Evolutionary conservation across 53 echinoderm and acorn worm genomes (phyloP).

Genomic region (Luidia sarsii): DNA sequence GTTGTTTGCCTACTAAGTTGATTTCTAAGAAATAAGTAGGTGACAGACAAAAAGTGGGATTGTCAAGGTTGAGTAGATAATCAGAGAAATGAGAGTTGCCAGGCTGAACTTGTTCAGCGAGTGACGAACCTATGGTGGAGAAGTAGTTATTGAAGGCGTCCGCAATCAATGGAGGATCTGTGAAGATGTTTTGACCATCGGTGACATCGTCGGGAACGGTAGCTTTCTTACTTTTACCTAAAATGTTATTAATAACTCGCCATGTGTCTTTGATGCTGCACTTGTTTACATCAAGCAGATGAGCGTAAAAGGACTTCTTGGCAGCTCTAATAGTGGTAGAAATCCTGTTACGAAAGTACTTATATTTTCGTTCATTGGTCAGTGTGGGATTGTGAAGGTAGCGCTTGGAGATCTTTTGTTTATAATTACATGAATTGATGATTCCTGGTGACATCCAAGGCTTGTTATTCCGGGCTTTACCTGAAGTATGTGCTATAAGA

Average conservation of each 20-base stretch:
- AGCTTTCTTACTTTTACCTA: neutral
- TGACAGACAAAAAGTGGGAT: neutral
- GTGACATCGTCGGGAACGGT: neutral
- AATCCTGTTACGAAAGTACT: neutral
- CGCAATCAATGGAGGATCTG: neutral
- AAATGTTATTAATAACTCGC: slow-evolving; percentile 3
- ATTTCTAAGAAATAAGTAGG: neutral
- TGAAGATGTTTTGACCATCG: neutral
- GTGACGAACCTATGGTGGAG: neutral
- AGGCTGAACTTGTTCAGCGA: neutral
- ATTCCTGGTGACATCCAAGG: neutral
- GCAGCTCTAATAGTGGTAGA: neutral
- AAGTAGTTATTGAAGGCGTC: slow-evolving; percentile 6
- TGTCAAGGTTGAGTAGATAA: neutral
- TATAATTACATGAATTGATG: too few species aligned
- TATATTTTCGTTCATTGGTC: neutral
- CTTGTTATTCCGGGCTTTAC: neutral
- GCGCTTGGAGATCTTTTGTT: neutral
- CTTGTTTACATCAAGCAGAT: neutral
- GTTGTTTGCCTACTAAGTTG: too few species aligned
- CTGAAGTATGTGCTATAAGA: neutral
- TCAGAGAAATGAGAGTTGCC: neutral
- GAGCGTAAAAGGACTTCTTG: slow-evolving; percentile 7
- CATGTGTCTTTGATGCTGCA: neutral
- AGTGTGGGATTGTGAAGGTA: neutral